Base-by-base conservation (phyloP, 2,113 vertebrate genomes). In the Shinisaurus crocodilurus region DNA sequence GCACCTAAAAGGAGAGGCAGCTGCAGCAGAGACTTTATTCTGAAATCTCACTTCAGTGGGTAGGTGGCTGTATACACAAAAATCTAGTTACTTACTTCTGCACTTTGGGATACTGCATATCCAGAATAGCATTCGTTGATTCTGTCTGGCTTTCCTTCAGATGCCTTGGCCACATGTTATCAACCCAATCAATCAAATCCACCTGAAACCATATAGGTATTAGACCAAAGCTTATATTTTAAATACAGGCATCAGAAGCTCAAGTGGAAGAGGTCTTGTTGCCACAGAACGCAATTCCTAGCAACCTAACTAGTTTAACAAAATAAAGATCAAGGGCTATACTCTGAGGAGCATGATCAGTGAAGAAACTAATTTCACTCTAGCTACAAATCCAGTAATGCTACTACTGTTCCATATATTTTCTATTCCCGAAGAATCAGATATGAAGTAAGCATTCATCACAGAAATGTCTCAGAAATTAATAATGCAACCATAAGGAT, bases 21-120 rank as follows among this genome's bases (percentile, higher is more conserved):
- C 63, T 50, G 23, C n/a, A 80, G 32, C 13, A 88, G 23, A 88
- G 48, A 69, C 45, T 50, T 81, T 60, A 54, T 74, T 40, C 79
- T 82, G 50, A 82, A 81, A 37, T 75, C 29, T 60, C 48, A 63
- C 9, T 37, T 48, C 2, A 50, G 57, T 27, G 27, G 27, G 76
- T 6, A 32, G 13, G 27, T 2, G 32, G 57, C 2, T 54, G 32
- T 69, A 79, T n/a, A 34, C n/a, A 67, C 23, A 77, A 20, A 67
- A 69, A 50, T 0, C 18, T 89, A 88, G 27, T 32, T 88, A 96
- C 97, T 97, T 97, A 99, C 99, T 99, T 99, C 94, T 99, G 99
- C 90, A 99, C 99, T 97, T 99, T 99, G 54, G 99, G 99, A 94
- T 99, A 99, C 94, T 99, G 98, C 99, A 99, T 99, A 95, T 99